Evolutionary conservation across 2,888 invertebrate species (phyloP), one percentile per base, ranked within the genome.

Genomic region (Desoria tigrina): DNA sequence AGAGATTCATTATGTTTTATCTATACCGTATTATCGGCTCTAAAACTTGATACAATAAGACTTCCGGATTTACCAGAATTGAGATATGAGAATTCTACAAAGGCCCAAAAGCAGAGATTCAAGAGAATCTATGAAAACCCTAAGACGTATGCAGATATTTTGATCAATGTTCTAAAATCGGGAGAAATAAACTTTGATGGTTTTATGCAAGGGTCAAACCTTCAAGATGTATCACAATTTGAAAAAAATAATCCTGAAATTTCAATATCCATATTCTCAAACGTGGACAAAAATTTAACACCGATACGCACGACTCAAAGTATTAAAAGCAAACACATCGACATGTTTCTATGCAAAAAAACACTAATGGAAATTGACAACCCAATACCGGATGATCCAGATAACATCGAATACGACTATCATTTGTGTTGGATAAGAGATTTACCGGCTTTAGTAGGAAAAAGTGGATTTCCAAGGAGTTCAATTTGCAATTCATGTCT

Each of bases 51-150:
- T 21, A 45, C n/a, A 6, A 45, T 45, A 6, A 6, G n/a, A 11
- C 45, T 45, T 45, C n/a, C 45, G n/a, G 45, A 45, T 11, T 21
- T 16, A 6, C 45, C 45, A 11, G 4, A 16, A 16, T 11, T 11
- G 39, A 39, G 9, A 39, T 39, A 39, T 16, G 16, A 39, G 39
- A 16, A 39, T 11, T 9, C 39, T 11, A 39, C 39, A 39, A 39
- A 39, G 39, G 16, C 9, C 45, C n/a, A 45, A 16, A 45, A 45
- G 45, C 16, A 45, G n/a, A 6, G 45, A 9, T 21, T 45, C n/a
- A 45, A 45, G 45, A 16, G 45, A 45, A 45, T 45, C 9, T 45
- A 45, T 16, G 45, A 45, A 45, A 45, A 45, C 21, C 45, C n/a
- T 18, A 9, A 21, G 9, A 9, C 45, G 6, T 45, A 45, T 16